Percentiles rank a stretch among this genome's conserved stretches.
These are phyloP conservation scores for Bruchidius siliquastri DNA, from an alignment of 2,888 invertebrate species.

Conservation along the genomic window DNA sequence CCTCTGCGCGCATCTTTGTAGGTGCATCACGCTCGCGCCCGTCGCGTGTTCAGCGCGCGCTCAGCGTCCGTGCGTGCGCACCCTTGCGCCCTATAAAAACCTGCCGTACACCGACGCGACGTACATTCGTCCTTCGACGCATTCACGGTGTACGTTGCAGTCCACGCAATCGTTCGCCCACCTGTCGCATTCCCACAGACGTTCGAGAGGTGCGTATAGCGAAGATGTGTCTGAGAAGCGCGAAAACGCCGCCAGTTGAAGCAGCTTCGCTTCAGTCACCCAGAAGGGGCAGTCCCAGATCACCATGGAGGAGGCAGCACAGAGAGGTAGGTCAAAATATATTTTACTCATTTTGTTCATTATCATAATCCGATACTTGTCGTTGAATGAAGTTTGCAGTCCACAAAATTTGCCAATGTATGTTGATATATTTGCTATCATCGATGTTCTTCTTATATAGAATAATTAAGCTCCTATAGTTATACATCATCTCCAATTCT, in stretches of 20 bases:
- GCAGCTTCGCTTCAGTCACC: slow-evolving; percentile 44
- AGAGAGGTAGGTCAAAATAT: slow-evolving; percentile 51
- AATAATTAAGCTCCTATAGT: no score
- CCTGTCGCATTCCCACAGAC: neutral
- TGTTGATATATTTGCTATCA: no score
- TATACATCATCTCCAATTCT: no score
- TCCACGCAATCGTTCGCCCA: neutral
- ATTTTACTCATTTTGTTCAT: neutral
- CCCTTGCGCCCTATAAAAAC: neutral
- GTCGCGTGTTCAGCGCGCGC: slow-evolving; percentile 47
- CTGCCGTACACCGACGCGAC: slow-evolving; percentile 1
- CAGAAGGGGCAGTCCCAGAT: slow-evolving; percentile 45
- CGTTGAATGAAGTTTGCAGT: no score
- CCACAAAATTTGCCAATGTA: no score
- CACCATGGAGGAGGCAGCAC: slow-evolving; percentile 56
- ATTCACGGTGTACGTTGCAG: neutral
- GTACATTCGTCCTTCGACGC: neutral
- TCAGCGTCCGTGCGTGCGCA: slow-evolving; percentile 23
- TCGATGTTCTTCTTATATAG: no score
- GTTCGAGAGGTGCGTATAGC: neutral
- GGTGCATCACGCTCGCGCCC: slow-evolving; percentile 14
- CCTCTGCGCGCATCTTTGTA: neutral
- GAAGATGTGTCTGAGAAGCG: slow-evolving; percentile 55
- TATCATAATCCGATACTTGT: neutral
- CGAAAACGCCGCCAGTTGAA: slow-evolving; percentile 35